phyloP scores from a whole-genome alignment of 2,888 invertebrate genomes.

The Cheiracanthium punctorium region DNA sequence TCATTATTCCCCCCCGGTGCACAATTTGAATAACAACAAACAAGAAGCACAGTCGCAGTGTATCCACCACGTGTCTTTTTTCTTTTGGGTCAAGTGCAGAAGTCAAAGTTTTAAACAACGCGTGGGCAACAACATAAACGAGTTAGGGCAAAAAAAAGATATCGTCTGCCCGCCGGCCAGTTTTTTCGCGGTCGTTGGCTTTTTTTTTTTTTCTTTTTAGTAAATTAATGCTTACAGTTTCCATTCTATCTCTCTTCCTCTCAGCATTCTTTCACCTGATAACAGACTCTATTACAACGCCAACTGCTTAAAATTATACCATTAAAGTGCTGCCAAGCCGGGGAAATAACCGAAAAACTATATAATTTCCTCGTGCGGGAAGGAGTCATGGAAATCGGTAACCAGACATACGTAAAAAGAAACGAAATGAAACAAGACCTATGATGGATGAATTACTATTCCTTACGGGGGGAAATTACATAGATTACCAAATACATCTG shows the following conservation, averaged over 20 bases:
- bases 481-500: too few species aligned
- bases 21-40: background rate
- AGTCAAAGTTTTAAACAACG: slow-evolving; percentile 52
- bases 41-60: background rate
- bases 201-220: too few species aligned
- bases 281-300: slow-evolving; percentile 20
- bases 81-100: slow-evolving; percentile 54
- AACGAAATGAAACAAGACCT: background rate
- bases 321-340: slow-evolving; percentile 2
- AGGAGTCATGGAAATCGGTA: background rate
- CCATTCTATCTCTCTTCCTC: slow-evolving; percentile 27
- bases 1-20: background rate
- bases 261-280: slow-evolving; percentile 36
- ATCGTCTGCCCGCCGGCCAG: slow-evolving; percentile 27
- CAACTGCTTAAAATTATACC: slow-evolving; percentile 15
- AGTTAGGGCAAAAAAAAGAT: background rate
- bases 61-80: slow-evolving; percentile 9
- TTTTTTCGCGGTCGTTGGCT: slow-evolving; percentile 61
- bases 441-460: background rate
- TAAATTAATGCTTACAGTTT: slow-evolving; percentile 49
- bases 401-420: background rate
- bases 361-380: slow-evolving; percentile 33
- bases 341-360: background rate
- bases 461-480: background rate
- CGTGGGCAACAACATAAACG: slow-evolving; percentile 39